Evolutionary conservation across 2,797 vertebrate species (phyloP).

Genomic region (Meriones psammophilus): DNA sequence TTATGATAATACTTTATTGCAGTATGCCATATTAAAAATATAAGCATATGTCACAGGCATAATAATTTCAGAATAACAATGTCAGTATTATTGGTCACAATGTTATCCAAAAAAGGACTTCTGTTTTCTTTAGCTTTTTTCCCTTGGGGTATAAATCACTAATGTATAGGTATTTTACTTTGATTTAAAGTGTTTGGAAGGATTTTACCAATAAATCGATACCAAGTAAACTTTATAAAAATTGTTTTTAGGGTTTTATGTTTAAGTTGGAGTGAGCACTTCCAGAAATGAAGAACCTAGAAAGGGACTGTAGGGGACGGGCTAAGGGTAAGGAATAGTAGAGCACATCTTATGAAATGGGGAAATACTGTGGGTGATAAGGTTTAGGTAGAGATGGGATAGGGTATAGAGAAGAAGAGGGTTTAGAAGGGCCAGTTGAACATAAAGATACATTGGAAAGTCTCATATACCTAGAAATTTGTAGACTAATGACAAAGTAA

Average conservation of each 20-base stretch:
- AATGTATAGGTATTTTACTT: not conserved
- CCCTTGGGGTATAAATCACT: not conserved
- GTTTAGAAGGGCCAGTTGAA: not conserved
- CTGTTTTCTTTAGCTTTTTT: not conserved
- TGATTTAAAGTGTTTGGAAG: conserved; percentile 37
- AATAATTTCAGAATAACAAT: conserved; percentile 62
- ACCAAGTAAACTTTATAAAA: not conserved
- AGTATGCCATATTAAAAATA: conserved; percentile 4
- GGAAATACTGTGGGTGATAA: not conserved
- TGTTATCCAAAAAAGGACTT: conserved; percentile 47
- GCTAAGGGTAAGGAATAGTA: not conserved
- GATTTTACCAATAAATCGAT: conserved; percentile 18
- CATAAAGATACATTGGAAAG: not conserved
- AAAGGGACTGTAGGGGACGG: not conserved
- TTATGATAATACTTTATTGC: conserved; percentile 42
- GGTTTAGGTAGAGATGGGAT: not conserved
- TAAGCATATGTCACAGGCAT: not conserved
- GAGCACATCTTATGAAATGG: not conserved
- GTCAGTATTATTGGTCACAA: conserved; percentile 36
- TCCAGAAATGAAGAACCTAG: not conserved
- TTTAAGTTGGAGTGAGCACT: not conserved
- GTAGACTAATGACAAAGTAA: not conserved
- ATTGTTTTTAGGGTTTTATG: not conserved
- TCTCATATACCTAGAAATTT: not conserved
- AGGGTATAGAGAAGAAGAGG: not conserved